Conservation (phyloP, 2,113 vertebrate species). For the Aegithalos caudatus region DNA sequence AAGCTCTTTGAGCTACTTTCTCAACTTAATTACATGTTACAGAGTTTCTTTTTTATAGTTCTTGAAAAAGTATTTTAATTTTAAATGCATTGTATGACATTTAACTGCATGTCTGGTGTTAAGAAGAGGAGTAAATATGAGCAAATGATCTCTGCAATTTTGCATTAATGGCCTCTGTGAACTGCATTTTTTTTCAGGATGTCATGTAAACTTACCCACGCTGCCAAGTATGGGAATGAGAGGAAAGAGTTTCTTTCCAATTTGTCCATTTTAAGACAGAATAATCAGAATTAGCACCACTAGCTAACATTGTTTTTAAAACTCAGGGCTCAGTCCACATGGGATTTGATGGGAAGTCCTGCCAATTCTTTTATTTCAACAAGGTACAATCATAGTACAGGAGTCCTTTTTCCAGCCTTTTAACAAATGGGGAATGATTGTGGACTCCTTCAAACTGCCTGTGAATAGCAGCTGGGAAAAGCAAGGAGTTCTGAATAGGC, state of each 20-base stretch:
- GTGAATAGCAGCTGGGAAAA: neutral
- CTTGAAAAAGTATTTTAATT: conserved; percentile 26
- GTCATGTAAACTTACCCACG: neutral
- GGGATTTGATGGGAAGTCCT: neutral
- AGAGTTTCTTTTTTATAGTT: neutral
- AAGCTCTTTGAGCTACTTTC: conserved; percentile 33
- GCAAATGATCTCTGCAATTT: neutral
- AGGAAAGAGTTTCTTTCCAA: neutral
- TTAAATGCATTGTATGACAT: neutral
- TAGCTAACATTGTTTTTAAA: neutral
- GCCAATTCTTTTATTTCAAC: neutral
- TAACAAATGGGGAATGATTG: neutral
- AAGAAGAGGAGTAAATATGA: neutral
- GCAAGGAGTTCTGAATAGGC: neutral
- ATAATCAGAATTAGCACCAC: neutral
- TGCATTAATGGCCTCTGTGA: neutral
- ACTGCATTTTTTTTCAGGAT: neutral
- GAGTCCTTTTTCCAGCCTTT: neutral
- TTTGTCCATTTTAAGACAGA: neutral
- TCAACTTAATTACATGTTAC: conserved; percentile 12
- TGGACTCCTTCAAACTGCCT: neutral
- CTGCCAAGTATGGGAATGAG: neutral
- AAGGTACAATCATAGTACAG: neutral
- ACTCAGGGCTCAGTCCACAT: neutral
- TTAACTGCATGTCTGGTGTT: neutral